Evolutionary conservation across 2,797 vertebrate genomes (phyloP), one percentile per base, ranked within the genome.

Genomic region (Argyrosomus regius): DNA sequence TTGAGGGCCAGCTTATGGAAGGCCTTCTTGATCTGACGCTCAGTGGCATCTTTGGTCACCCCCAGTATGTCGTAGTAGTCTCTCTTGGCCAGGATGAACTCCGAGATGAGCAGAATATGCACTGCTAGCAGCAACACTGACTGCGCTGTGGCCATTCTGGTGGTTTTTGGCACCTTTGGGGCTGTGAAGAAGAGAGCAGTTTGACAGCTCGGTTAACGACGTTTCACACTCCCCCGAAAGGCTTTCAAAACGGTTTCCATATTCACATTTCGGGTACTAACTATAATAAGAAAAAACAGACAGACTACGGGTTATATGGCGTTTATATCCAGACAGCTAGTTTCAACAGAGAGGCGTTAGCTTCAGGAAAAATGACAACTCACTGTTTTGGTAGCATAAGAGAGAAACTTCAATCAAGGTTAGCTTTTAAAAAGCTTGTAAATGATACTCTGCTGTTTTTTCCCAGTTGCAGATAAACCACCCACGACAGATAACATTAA

Each of bases 1-100:
- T 97, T 98, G 92, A 99, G 97, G 48, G 98, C 98, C 81, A 99
- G 89, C 63, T 97, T 98, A 59, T 99, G 98, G 93, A 99, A 99
- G 0, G 98, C 97, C 84, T 99, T 99, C 92, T 99, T 99, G 87
- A 99, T 98, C 87, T 99, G 97, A 17, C 97, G 97, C 28, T 99
- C 97, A 5, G 97, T 96, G 35, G 98, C 97, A 12, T 96, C 97
- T 93, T 92, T 97, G 41, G 98, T 96, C 78, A 99, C 95, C 74
- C 97, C 98, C 75, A 99, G 94, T 22, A 98, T 94, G 71, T 98
- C 97, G 74, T 99, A 99, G 92, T 98, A 98, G 93, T 96, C 98
- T 80, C 96, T 96, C 64, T 96, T 95, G 5, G 98, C 98, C 89
- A 99, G 84, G 93, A 99, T 97, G 89, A 99, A 94, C 92, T 99